Conservation (phyloP, 2,797 vertebrate species). For the Florisuga fusca region DNA sequence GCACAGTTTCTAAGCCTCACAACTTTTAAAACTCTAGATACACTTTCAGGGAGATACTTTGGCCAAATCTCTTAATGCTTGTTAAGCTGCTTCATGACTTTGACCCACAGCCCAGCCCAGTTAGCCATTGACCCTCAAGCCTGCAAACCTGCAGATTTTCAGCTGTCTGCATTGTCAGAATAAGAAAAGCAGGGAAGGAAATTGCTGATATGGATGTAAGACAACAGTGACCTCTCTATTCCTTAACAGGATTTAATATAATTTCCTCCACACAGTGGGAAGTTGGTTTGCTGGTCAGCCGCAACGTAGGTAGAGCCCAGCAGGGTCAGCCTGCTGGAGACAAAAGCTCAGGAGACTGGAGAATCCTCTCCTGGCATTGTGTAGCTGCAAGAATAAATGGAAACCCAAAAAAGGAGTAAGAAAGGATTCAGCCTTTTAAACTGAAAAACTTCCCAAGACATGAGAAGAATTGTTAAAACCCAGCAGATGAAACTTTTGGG, state of each 20-base stretch:
- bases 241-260: neutral
- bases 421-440: neutral
- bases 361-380: neutral
- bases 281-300: neutral
- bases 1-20: neutral
- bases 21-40: neutral
- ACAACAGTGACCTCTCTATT: rapidly evolving
- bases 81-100: neutral
- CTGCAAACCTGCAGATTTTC: neutral
- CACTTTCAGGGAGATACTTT: neutral
- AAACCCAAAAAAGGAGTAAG: neutral
- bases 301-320: neutral
- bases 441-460: neutral
- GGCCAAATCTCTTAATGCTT: neutral
- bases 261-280: neutral
- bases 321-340: neutral
- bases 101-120: neutral
- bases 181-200: neutral
- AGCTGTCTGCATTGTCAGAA: neutral
- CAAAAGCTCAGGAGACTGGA: neutral
- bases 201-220: neutral
- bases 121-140: neutral
- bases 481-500: neutral
- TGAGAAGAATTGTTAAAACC: neutral
- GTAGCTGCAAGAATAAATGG: neutral